phyloP scores from a whole-genome alignment of 2,888 invertebrate species.

The Chrysina gloriosa region DNA sequence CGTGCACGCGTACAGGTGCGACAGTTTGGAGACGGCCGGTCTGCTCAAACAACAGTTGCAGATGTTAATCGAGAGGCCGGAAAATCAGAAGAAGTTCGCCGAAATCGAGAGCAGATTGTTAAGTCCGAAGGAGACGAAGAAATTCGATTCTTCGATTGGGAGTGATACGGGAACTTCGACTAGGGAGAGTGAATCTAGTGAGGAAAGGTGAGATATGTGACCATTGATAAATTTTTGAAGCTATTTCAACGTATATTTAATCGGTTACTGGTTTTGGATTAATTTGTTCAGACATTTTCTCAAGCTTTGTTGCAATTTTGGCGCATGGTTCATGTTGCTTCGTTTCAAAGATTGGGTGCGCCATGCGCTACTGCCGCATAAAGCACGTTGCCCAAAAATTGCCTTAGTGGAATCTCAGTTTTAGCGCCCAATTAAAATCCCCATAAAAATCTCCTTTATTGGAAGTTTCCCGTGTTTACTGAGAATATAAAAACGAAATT shows the following conservation, averaged over 20 bases:
- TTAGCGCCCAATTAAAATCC: too few species aligned
- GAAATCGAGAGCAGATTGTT: slow-evolving; percentile 78
- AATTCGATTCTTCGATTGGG: slow-evolving; percentile 80
- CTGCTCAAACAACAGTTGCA: slow-evolving; percentile 87
- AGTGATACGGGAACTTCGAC: slow-evolving; percentile 76
- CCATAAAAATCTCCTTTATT: too few species aligned
- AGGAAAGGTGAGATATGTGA: slow-evolving; percentile 74
- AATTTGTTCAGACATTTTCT: neutral
- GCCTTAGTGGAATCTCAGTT: too few species aligned
- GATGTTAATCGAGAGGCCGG: slow-evolving; percentile 82
- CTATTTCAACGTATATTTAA: neutral
- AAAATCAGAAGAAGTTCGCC: slow-evolving; percentile 86
- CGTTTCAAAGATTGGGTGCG: neutral
- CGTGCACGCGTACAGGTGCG: slow-evolving; percentile 95
- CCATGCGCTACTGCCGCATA: neutral
- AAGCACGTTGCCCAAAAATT: too few species aligned
- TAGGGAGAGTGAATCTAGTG: slow-evolving; percentile 77
- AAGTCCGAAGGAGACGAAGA: slow-evolving; percentile 71
- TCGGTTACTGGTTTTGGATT: neutral
- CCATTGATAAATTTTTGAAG: too few species aligned
- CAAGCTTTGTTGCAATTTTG: neutral
- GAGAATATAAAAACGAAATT: too few species aligned
- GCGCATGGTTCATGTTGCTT: neutral
- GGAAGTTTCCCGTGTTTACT: too few species aligned
- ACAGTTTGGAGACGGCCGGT: slow-evolving; percentile 92